phyloP scores from a whole-genome alignment of 2,888 invertebrate species.

The Pachliopta kotzebuea region DNA sequence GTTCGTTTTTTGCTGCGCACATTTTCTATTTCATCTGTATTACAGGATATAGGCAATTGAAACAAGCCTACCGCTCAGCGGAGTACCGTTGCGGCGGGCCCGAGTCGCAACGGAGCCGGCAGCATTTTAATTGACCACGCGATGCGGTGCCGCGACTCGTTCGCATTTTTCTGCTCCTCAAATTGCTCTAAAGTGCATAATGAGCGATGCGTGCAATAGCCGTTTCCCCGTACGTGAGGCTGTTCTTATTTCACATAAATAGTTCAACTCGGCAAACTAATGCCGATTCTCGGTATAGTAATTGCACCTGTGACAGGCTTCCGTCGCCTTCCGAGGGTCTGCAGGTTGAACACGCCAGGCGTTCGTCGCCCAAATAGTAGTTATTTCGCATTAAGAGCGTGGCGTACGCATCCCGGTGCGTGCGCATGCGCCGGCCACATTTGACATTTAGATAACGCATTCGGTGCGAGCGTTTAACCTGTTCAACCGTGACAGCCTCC shows the following conservation, averaged over 20 bases:
- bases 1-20: slow-evolving; percentile 40
- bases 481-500: slow-evolving; percentile 32
- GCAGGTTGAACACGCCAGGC: slow-evolving; percentile 64
- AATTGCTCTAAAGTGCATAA: slow-evolving; percentile 81
- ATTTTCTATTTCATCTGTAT: slow-evolving; percentile 51
- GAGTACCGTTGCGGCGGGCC: slow-evolving; percentile 42
- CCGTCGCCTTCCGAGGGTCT: slow-evolving; percentile 71
- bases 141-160: slow-evolving; percentile 68
- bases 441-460: slow-evolving; percentile 61
- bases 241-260: slow-evolving; percentile 79
- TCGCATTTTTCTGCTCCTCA: slow-evolving; percentile 75
- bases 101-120: slow-evolving; percentile 58
- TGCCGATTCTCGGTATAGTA: slow-evolving; percentile 78
- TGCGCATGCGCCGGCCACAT: slow-evolving; percentile 59
- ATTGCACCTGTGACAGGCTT: slow-evolving; percentile 79
- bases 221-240: slow-evolving; percentile 76
- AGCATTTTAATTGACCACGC: slow-evolving; percentile 80
- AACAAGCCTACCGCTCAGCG: slow-evolving; percentile 36
- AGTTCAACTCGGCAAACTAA: slow-evolving; percentile 76
- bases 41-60: slow-evolving; percentile 69
- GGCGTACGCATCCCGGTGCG: slow-evolving; percentile 57
- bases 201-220: slow-evolving; percentile 79
- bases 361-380: slow-evolving; percentile 70
- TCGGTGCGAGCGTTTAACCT: slow-evolving; percentile 33
- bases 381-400: slow-evolving; percentile 74